These are phyloP conservation scores for Gallirallus australis DNA, from an alignment of 2,797 vertebrate species.

Conservation along the genomic window DNA sequence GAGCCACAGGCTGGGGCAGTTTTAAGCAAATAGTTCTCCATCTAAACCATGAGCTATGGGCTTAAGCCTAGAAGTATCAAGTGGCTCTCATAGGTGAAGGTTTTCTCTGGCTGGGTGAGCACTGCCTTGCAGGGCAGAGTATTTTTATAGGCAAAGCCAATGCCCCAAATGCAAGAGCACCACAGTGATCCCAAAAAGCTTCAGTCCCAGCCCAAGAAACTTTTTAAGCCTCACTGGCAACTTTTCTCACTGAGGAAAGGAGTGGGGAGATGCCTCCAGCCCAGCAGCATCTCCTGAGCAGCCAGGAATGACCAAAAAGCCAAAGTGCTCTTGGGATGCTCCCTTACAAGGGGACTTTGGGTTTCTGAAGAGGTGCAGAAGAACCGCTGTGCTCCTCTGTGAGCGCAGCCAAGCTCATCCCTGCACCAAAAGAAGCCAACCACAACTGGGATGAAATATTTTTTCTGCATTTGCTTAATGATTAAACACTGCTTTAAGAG, in stretches of 20 bases:
- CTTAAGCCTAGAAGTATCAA: fast-evolving
- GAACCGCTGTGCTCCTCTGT: neutral
- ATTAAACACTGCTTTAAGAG: neutral
- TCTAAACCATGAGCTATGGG: neutral
- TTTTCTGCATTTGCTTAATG: neutral
- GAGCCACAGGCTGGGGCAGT: neutral
- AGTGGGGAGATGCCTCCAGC: neutral
- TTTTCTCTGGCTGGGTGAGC: neutral
- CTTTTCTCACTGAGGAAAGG: neutral
- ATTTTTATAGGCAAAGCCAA: neutral
- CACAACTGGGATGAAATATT: neutral
- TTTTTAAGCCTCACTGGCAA: neutral
- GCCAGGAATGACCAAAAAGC: neutral
- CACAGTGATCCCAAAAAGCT: neutral
- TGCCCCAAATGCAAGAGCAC: neutral
- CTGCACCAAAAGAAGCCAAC: neutral
- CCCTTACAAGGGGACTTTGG: neutral
- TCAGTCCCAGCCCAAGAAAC: neutral
- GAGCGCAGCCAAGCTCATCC: neutral
- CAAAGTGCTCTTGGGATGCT: neutral
- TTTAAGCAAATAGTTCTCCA: neutral
- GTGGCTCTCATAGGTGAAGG: neutral
- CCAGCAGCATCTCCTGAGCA: neutral
- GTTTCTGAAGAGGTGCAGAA: neutral
- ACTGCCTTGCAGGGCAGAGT: neutral